phyloP scores from a whole-genome alignment of 2,797 vertebrate species.

The Characodon lateralis region DNA sequence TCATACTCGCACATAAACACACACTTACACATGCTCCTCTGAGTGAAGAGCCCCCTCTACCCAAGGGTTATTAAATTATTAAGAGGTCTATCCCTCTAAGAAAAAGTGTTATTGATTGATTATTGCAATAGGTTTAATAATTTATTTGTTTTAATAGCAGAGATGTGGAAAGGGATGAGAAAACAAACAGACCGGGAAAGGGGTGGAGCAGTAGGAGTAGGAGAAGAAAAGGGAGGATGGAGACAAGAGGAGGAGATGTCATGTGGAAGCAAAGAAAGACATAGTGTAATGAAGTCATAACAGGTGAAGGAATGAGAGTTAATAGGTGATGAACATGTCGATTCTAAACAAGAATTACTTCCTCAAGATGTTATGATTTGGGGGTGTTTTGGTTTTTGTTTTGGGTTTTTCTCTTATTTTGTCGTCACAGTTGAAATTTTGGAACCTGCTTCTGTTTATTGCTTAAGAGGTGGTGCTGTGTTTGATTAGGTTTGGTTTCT shows the following conservation, averaged over 20 bases:
- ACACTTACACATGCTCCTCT: constrained; percentile 9
- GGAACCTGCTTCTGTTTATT: too few relatives aligned
- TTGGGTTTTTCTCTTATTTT: too few relatives aligned
- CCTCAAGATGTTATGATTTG: background rate
- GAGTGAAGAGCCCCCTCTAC: constrained; percentile 72
- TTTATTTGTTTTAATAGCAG: constrained; percentile 87
- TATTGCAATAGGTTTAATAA: constrained; percentile 91
- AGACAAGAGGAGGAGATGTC: constrained; percentile 14
- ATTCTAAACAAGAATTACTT: constrained; percentile 4
- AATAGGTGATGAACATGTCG: constrained; percentile 12
- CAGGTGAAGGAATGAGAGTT: constrained; percentile 2
- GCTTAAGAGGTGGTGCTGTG: too few relatives aligned
- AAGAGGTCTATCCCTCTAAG: constrained; percentile 90
- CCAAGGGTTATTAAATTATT: constrained; percentile 92
- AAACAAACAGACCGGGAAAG: constrained; percentile 44
- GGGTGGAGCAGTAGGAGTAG: constrained; percentile 19
- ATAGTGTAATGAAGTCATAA: constrained; percentile 15
- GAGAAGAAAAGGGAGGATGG: background rate
- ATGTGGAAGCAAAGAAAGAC: constrained; percentile 11
- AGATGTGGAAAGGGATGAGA: constrained; percentile 66
- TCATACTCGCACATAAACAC: background rate
- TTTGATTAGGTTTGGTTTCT: too few relatives aligned
- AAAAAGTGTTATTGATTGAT: constrained; percentile 90
- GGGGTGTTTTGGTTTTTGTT: too few relatives aligned
- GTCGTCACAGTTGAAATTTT: too few relatives aligned